Evolutionary conservation across 2,113 vertebrate genomes (phyloP), one percentile per base, ranked within the genome.

Genomic region (Tragelaphus imberbis): DNA sequence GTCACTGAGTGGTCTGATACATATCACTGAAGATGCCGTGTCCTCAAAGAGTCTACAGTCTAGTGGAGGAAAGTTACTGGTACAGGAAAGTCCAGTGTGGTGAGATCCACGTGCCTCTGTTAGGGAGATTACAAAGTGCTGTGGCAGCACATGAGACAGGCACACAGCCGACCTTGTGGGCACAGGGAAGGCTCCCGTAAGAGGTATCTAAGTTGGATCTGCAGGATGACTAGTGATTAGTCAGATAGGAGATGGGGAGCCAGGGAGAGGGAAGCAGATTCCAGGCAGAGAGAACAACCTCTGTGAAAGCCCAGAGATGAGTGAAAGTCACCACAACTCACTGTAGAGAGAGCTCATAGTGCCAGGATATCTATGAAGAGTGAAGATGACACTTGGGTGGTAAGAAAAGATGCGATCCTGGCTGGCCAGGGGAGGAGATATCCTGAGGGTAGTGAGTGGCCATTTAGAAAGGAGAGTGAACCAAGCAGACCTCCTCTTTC

Each of bases 71-170:
- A 63, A 51, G 13, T 16, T 44, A 40, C n/a, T 28, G 8, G 27
- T 51, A 23, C 11, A 15, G 21, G 7, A 6, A 55, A 80, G 33
- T 21, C 14, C 6, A 27, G 21, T 55, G 17, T 71, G 82, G 44
- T 33, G 25, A 95, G 3, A 7, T 58, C 49, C 6, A 0, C 7
- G 19, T 75, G 40, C 6, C 17, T 51, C 13, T 14, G 11, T 15
- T 40, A 59, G 25, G 21, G 21, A 96, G 68, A 55, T 30, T 27
- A 13, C 7, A 44, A 56, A 23, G 58, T 53, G 36, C 44, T 4
- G 5, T 23, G 21, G 11, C 68, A 55, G 10, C 0, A 28, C 11
- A 2, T 2, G 19, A 30, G 23, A 68, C 6, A 16, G n/a, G 10
- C 47, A 30, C 17, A 25, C 5, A 77, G 40, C 28, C 9, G 79